phyloP scores from a whole-genome alignment of 2,113 vertebrate species.

The Mustela nigripes region DNA sequence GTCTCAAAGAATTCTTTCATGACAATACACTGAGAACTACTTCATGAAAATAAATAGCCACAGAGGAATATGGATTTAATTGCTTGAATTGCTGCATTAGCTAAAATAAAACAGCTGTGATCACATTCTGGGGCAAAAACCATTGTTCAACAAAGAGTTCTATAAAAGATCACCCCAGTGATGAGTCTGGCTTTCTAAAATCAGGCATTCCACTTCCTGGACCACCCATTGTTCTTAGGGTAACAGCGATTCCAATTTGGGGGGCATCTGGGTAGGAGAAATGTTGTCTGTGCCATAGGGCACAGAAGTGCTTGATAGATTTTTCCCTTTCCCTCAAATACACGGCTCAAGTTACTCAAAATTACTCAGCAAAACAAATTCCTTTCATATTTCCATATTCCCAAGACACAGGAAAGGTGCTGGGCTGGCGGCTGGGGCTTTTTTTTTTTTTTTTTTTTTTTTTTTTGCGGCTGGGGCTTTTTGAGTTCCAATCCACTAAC shows the following conservation, averaged over 20 bases:
- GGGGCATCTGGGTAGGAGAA: conserved; percentile 31
- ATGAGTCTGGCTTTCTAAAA: conserved; percentile 84
- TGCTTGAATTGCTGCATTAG: conserved; percentile 82
- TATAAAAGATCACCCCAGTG: conserved; percentile 83
- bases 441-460: no score
- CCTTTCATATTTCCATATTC: conserved; percentile 75
- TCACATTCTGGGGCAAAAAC: conserved; percentile 87
- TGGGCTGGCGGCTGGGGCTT: neutral
- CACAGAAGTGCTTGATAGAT: conserved; percentile 45
- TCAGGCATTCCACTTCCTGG: conserved; percentile 74
- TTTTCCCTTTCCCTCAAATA: conserved; percentile 54
- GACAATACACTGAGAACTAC: conserved; percentile 82
- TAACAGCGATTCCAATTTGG: conserved; percentile 70
- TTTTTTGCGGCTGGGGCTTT: neutral
- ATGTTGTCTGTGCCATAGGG: conserved; percentile 43
- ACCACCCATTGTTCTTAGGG: conserved; percentile 86
- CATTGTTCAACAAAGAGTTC: conserved; percentile 88
- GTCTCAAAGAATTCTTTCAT: conserved; percentile 87
- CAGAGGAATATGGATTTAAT: conserved; percentile 89
- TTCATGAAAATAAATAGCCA: conserved; percentile 89
- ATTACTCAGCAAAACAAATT: conserved; percentile 81
- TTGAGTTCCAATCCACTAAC: neutral
- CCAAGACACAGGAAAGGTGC: conserved; percentile 69
- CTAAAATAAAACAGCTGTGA: conserved; percentile 91
- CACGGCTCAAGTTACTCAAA: conserved; percentile 73